phyloP scores from a whole-genome alignment of 2,797 vertebrate genomes.

The Muscicapa comitata region DNA sequence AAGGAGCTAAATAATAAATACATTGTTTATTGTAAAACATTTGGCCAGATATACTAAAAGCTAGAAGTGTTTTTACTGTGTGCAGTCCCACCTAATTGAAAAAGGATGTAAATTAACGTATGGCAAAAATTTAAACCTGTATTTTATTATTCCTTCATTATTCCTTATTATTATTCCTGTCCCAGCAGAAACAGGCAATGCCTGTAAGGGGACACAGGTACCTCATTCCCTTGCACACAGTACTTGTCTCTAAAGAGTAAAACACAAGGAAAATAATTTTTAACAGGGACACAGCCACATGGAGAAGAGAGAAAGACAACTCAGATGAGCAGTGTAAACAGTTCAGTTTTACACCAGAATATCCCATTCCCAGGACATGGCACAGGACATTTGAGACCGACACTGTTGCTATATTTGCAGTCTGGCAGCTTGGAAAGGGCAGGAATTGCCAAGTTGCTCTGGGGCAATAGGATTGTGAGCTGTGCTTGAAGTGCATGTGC shows the following conservation, averaged over 20 bases:
- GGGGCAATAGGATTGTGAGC: background rate
- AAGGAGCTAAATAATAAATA: background rate
- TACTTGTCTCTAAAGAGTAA: background rate
- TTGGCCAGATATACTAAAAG: background rate
- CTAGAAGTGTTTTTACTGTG: background rate
- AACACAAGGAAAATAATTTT: background rate
- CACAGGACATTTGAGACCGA: accelerated
- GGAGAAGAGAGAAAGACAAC: background rate
- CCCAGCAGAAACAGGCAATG: background rate
- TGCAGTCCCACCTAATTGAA: background rate
- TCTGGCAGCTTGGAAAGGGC: background rate
- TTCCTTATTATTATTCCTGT: no score
- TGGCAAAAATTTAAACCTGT: background rate
- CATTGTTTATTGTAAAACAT: background rate
- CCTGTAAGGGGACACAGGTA: background rate
- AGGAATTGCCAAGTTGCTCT: background rate
- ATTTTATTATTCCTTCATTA: background rate
- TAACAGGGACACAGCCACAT: background rate
- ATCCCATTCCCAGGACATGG: background rate
- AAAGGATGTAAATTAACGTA: background rate
- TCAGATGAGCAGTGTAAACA: background rate
- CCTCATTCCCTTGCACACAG: background rate
- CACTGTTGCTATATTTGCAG: accelerated
- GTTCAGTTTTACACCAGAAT: background rate
- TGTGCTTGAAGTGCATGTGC: background rate